Conservation (phyloP, 2,113 vertebrate genomes). For the Thinocorus orbignyianus region DNA sequence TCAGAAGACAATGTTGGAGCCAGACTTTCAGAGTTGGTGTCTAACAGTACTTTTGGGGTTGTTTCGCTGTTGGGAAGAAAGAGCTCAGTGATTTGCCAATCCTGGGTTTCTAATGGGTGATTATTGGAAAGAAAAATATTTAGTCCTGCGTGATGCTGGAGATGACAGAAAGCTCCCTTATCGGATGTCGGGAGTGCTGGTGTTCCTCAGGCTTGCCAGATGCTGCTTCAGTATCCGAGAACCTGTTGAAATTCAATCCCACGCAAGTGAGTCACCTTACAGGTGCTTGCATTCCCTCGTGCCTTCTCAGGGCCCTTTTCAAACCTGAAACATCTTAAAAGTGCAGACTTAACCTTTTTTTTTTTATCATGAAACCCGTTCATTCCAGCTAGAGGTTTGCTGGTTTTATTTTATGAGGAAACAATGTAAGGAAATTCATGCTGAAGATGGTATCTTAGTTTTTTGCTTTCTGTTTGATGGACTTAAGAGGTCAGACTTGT, state of each 20-base stretch:
- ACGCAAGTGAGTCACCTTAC: background rate
- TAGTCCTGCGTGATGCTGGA: background rate
- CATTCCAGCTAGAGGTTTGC: background rate
- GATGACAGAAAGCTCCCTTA: background rate
- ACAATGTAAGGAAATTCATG: fast-evolving
- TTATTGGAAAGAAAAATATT: background rate
- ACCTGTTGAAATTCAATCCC: background rate
- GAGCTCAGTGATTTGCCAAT: background rate
- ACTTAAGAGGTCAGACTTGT: fast-evolving
- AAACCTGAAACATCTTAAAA: background rate
- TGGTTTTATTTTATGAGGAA: background rate
- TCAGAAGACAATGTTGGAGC: background rate
- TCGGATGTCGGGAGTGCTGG: background rate
- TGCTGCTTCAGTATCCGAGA: background rate
- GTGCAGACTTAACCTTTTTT: background rate
- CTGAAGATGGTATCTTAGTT: background rate
- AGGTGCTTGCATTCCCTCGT: background rate
- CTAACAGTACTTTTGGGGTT: background rate
- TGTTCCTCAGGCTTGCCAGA: background rate
- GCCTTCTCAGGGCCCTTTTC: background rate
- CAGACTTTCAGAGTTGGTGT: background rate
- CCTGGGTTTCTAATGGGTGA: background rate
- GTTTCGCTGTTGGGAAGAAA: background rate
- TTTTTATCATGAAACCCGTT: fast-evolving
- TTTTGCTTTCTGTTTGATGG: background rate